These are phyloP conservation scores for Tragelaphus oryx DNA, from an alignment of 2,797 vertebrate genomes.

Conservation along the genomic window DNA sequence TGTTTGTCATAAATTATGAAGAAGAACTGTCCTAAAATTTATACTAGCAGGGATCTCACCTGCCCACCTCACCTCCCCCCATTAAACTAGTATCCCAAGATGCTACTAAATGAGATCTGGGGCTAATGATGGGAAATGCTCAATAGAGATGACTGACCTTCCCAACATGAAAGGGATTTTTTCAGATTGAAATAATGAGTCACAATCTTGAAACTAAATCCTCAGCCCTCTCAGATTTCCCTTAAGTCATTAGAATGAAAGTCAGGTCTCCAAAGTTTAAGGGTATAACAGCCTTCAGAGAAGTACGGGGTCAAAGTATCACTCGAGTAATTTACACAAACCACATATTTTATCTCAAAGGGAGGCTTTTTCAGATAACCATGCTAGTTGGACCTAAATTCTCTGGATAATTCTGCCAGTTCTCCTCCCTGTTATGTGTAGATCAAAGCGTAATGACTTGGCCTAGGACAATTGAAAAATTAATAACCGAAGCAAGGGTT, in stretches of 20 bases:
- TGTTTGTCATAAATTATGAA: background rate
- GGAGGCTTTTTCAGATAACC: background rate
- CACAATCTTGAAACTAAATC: background rate
- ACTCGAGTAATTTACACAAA: background rate
- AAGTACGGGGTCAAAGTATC: background rate
- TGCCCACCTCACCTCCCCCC: no score
- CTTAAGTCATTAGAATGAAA: slow-evolving; percentile 15
- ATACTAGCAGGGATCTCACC: background rate
- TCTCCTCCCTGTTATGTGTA: slow-evolving; percentile 48
- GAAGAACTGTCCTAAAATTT: background rate
- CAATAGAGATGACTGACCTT: background rate
- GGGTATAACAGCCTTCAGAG: background rate
- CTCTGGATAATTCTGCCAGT: slow-evolving; percentile 48
- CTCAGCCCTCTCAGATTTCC: background rate
- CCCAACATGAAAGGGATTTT: background rate
- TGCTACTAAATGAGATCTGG: background rate
- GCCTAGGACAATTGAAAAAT: slow-evolving; percentile 68
- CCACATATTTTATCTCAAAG: background rate
- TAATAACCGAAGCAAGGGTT: slow-evolving; percentile 71
- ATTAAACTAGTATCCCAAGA: background rate
- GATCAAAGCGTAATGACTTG: slow-evolving; percentile 52
- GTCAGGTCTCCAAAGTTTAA: background rate
- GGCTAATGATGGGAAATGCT: background rate
- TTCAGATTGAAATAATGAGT: slow-evolving; percentile 10
- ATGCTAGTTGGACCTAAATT: slow-evolving; percentile 13